These are phyloP conservation scores for Heterotilapia buettikoferi DNA, from an alignment of 2,113 vertebrate genomes.

Conservation along the genomic window DNA sequence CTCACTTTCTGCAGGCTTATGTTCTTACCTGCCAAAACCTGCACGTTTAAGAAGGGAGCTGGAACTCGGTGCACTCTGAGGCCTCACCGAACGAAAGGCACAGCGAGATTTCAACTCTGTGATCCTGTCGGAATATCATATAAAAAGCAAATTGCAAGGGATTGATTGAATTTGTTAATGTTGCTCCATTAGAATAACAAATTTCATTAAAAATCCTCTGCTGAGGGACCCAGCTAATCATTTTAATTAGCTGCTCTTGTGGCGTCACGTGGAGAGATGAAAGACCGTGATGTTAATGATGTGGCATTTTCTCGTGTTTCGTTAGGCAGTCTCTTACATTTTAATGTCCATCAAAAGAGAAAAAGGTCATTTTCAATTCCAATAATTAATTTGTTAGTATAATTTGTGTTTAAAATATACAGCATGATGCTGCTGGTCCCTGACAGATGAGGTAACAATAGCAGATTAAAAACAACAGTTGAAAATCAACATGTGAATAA, in stretches of 20 bases:
- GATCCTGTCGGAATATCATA: not conserved
- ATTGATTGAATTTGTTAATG: slow-evolving; percentile 24
- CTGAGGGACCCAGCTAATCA: slow-evolving; percentile 25
- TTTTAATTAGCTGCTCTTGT: slow-evolving; percentile 46
- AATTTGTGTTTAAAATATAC: not conserved
- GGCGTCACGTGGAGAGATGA: not conserved
- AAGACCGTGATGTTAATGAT: not conserved
- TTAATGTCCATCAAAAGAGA: not conserved
- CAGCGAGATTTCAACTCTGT: not conserved
- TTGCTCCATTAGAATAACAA: slow-evolving; percentile 50
- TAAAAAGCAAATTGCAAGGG: slow-evolving; percentile 8
- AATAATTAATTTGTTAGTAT: not conserved
- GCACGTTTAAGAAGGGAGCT: not conserved
- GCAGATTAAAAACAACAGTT: not conserved
- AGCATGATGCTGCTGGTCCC: not conserved
- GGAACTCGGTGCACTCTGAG: not conserved
- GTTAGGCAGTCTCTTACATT: not conserved
- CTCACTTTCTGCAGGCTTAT: not conserved
- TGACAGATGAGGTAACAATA: not conserved
- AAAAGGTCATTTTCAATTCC: not conserved
- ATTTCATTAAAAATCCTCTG: slow-evolving; percentile 42
- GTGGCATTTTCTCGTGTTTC: not conserved
- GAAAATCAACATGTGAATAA: not conserved
- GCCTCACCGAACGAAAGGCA: not conserved
- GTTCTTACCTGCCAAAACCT: not conserved